Percentiles rank a stretch among this genome's conserved stretches.
Conservation (phyloP, 2,113 vertebrate genomes). For the Rhombomys opimus region DNA sequence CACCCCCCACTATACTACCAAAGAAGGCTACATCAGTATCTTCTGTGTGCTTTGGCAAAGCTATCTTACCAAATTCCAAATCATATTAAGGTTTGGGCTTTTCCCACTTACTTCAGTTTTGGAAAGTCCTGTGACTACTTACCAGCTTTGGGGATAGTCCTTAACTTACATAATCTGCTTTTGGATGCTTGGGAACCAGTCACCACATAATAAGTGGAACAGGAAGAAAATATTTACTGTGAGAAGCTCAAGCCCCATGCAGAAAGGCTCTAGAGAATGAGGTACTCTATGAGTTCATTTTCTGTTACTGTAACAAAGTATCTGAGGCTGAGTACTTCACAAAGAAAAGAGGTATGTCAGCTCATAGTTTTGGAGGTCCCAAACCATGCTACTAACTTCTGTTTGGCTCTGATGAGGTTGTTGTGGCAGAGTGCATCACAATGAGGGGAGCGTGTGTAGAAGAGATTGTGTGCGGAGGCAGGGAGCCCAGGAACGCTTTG, state of each 20-base stretch:
- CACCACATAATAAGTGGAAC: not conserved
- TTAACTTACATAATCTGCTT: not conserved
- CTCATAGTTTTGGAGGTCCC: not conserved
- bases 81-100: not conserved
- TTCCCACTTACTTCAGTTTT: not conserved
- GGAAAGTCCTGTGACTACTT: not conserved
- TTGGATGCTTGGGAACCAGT: not conserved
- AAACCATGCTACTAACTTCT: not conserved
- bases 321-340: not conserved
- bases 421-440: not conserved
- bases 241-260: not conserved
- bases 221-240: not conserved
- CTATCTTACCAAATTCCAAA: not conserved
- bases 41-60: not conserved
- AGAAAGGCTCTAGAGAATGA: not conserved
- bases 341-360: not conserved
- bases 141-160: not conserved
- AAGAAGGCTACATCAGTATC: not conserved
- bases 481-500: not conserved
- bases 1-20: too few species aligned
- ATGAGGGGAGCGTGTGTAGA: too few species aligned
- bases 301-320: not conserved
- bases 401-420: not conserved
- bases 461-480: too few species aligned
- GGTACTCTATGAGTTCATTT: too few species aligned